These are phyloP conservation scores for Lordiphosa mommai DNA, from an alignment of 1,140 invertebrate genomes.

Conservation along the genomic window DNA sequence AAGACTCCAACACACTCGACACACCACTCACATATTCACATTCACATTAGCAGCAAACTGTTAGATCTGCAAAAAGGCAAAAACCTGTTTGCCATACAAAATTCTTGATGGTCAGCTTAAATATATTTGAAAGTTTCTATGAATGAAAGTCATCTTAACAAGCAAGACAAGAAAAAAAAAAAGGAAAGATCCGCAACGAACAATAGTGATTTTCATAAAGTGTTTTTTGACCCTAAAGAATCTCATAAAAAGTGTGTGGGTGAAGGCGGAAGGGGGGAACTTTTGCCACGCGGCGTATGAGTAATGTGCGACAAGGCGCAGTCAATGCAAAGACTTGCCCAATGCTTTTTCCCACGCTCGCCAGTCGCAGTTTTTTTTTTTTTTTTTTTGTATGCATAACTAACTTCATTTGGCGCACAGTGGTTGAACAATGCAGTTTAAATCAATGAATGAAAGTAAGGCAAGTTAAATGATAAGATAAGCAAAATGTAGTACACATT, in stretches of 20 bases:
- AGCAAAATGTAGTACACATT: too few species aligned
- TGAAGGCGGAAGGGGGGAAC: not conserved
- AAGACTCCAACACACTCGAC: slow-evolving; percentile 41
- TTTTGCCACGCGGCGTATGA: slow-evolving; percentile 50
- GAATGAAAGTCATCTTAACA: slow-evolving; percentile 62
- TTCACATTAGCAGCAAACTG: slow-evolving; percentile 49
- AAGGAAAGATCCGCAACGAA: slow-evolving; percentile 49
- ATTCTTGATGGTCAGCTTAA: slow-evolving; percentile 51
- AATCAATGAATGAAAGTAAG: too few species aligned
- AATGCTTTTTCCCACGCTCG: slow-evolving; percentile 64
- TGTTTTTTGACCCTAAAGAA: slow-evolving; percentile 32
- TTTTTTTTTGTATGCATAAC: slow-evolving; percentile 55
- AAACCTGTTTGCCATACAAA: slow-evolving; percentile 12
- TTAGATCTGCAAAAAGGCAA: slow-evolving; percentile 44
- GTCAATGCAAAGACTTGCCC: slow-evolving; percentile 23
- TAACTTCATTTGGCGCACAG: slow-evolving; percentile 46
- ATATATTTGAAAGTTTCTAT: slow-evolving; percentile 62
- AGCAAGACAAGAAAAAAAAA: slow-evolving; percentile 22
- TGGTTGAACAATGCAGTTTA: slow-evolving; percentile 4
- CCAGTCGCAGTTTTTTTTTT: slow-evolving; percentile 27
- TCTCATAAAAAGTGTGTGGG: not conserved
- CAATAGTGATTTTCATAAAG: slow-evolving; percentile 15
- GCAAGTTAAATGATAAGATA: slow-evolving; percentile 21
- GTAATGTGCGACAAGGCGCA: slow-evolving; percentile 35
- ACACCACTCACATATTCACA: slow-evolving; percentile 18